Percentiles rank a stretch among this genome's conserved stretches.
Conservation (phyloP, 2,797 vertebrate species). For the Phyllotis vaccarum region DNA sequence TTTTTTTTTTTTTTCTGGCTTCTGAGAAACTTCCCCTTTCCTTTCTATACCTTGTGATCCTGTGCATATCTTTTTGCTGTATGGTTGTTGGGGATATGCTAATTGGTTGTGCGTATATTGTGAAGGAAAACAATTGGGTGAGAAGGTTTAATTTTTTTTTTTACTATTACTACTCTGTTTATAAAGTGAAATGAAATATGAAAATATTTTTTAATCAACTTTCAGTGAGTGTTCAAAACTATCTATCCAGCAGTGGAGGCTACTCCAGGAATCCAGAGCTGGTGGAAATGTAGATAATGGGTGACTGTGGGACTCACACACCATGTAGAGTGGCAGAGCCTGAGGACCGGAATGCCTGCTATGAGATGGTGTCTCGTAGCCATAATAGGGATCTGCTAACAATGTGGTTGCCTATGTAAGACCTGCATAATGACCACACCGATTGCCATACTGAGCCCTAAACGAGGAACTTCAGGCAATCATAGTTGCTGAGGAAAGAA, state of each 20-base stretch:
- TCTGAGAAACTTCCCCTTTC: not conserved
- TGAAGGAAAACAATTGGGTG: not conserved
- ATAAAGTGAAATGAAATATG: constrained; percentile 5
- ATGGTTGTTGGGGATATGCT: not conserved
- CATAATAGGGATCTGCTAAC: not conserved
- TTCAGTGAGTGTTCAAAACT: not conserved
- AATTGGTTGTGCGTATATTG: not conserved
- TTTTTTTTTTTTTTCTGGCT: not conserved
- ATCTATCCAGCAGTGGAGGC: not conserved
- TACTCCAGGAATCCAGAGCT: not conserved
- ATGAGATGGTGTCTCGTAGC: not conserved
- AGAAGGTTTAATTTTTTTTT: not conserved
- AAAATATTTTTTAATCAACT: constrained; percentile 42
- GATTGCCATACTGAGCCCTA: not conserved
- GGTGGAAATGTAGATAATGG: not conserved
- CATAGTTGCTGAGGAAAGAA: not conserved
- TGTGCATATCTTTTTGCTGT: not conserved
- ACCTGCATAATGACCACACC: no score
- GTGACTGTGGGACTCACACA: not conserved
- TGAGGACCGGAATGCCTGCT: not conserved
- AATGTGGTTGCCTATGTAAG: not conserved
- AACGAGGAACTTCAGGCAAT: not conserved
- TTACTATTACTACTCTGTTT: not conserved
- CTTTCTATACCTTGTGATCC: not conserved
- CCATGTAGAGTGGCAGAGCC: no score